A percentile compares a stretch with the other conserved stretches of the same genome.
Conservation (phyloP, 1,140 invertebrate species). For the Drosophila parvula region DNA sequence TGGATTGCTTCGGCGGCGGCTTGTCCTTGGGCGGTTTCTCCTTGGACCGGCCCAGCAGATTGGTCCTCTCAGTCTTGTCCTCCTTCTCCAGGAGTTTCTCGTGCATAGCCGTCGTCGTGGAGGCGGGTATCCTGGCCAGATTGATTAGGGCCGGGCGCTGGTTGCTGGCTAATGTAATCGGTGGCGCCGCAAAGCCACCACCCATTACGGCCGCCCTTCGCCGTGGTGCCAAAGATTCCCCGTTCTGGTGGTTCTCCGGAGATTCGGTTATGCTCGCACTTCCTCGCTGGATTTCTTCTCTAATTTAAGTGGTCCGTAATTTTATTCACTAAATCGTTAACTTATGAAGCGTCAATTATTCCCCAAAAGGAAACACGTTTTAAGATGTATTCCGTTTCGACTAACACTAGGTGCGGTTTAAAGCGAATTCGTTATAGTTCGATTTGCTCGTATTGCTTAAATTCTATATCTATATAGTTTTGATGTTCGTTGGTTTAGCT, state of each 20-base stretch:
- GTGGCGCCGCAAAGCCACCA: conserved; percentile 77
- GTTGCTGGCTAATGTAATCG: conserved; percentile 67
- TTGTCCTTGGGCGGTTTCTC: conserved; percentile 64
- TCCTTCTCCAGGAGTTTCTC: conserved; percentile 78
- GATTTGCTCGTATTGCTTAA: conserved; percentile 47
- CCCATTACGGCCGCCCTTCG: conserved; percentile 74
- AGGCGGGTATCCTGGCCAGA: conserved; percentile 13
- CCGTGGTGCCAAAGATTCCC: conserved; percentile 25
- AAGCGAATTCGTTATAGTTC: conserved; percentile 37
- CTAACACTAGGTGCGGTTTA: conserved; percentile 40
- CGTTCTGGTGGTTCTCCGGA: conserved; percentile 4
- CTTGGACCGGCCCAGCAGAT: conserved; percentile 64
- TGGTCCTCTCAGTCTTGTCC: conserved; percentile 76
- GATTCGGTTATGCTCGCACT: not conserved
- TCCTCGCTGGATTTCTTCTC: not conserved
- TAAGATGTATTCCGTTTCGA: conserved; percentile 22
- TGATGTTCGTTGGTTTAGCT: conserved; percentile 50
- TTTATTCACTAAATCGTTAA: conserved; percentile 57
- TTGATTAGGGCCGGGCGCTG: conserved; percentile 30
- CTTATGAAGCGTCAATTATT: conserved; percentile 66
- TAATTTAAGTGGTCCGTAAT: conserved; percentile 32
- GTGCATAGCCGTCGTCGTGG: conserved; percentile 64
- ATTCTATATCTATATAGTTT: conserved; percentile 26
- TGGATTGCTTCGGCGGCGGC: conserved; percentile 65
- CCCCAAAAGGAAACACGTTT: conserved; percentile 44